Base-by-base conservation (phyloP, 2,113 vertebrate genomes). In the Climacteris rufus region DNA sequence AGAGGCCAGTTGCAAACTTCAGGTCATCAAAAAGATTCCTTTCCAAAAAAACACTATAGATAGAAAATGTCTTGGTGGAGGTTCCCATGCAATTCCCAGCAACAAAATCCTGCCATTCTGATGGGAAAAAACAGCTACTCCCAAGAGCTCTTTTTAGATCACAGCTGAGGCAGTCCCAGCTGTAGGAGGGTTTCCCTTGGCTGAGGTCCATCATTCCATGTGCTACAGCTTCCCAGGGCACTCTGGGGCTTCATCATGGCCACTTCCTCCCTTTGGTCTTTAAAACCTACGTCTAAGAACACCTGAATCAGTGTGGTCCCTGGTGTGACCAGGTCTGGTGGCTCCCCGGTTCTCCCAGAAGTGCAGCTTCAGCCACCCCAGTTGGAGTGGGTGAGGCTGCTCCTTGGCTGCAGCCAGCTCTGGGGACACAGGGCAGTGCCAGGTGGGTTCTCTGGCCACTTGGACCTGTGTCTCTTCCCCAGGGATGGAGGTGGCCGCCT, bases 401-500 rank as follows among this genome's bases (percentile, higher is more conserved):
- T 77, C 39, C 49, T 72, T 1, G 0, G 2, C 59, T 60, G 63
- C 7, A 12, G 64, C 75, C 25, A 13, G 63, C 0, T 1, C 50
- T 1, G 2, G 45, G n/a, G 75, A n/a, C 1, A 3, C 27, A 4
- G 16, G 11, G 56, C 56, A 50, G 39, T 7, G 6, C 53, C 2
- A 4, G 30, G 9, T 18, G 21, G 23, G 9, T 17, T 44, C 27
- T n/a, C 0, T 2, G 0, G 45, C 61, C 2, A 0, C 66, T 81
- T 0, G 13, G 50, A 77, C 45, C 35, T 52, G 11, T 31, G 59
- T 56, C 54, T 72, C 22, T 93, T 93, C 71, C 66, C 35, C 96
- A 99, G 99, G 99, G 75, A 99, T 99, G 99, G 99, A 99, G 94
- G 99, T 99, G 89, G 99, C 99, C 0, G 99, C 99, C 66, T 99